Evolutionary conservation across 2,113 vertebrate species (phyloP), one percentile per base, ranked within the genome.

Genomic region (Platichthys stellatus): DNA sequence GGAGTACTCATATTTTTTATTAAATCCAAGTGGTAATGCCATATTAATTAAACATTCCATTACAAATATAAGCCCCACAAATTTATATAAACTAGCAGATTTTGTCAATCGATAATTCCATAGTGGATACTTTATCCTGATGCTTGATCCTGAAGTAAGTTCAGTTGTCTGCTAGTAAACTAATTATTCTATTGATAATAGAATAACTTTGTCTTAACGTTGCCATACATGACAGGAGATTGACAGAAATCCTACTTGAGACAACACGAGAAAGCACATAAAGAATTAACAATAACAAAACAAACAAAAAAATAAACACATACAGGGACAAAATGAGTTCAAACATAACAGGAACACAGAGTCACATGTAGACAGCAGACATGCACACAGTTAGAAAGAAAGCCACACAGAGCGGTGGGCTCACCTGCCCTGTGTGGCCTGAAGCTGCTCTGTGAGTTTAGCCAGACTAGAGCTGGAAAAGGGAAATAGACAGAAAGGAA

Each of bases 381-480:
- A 75, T 82, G 83, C 76, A 88, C 35, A 83, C 51, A 66, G 59
- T 49, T 31, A 80, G 43, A 74, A 24, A 86, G 31, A 79, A 72
- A 77, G 73, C 81, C 85, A 70, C 86, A 89, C 78, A 87, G 81
- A 84, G 86, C 69, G 81, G 63, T 56, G 59, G 81, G 90, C 92
- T 92, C 89, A 95, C 94, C 94, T 94, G 90, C 91, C 92, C 88
- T 94, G 93, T 72, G 94, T 94, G 88, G 92, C 93, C 87, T 94
- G 92, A 81, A 95, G 92, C 92, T 95, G 93, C 81, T 95, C 93
- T 82, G 92, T 93, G 85, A 95, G 93, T 90, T 94, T 94, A 90
- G 92, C 93, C 86, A 95, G 83, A 77, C 93, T 93, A 83, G 92
- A 93, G 84, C 93, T 94, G 85, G 81, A 86, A 68, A 43, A 81